These are phyloP conservation scores for Trilocha varians DNA, from an alignment of 2,888 invertebrate species.

Conservation along the genomic window DNA sequence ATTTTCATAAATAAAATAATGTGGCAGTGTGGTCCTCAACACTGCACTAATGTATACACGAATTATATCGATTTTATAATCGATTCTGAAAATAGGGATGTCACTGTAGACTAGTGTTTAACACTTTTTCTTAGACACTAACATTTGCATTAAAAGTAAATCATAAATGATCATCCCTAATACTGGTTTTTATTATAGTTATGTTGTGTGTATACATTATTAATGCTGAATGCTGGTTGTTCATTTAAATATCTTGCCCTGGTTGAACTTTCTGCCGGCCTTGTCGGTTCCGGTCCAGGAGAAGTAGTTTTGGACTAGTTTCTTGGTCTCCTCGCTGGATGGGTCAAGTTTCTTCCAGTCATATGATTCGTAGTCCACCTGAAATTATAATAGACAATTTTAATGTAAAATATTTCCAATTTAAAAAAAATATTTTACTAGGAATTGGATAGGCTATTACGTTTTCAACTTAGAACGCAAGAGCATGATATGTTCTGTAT, in stretches of 20 bases:
- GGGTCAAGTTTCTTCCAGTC: conserved; percentile 95
- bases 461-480: too few species aligned
- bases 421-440: not conserved
- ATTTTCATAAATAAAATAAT: too few species aligned
- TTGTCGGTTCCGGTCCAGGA: conserved; percentile 91
- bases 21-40: not conserved
- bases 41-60: not conserved
- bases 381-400: too few species aligned
- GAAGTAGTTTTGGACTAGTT: conserved; percentile 90
- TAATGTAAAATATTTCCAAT: too few species aligned
- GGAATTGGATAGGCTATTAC: too few species aligned
- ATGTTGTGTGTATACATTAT: conserved; percentile 10
- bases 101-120: too few species aligned
- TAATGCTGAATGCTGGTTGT: not conserved
- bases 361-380: conserved; percentile 96
- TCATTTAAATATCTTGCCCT: conserved; percentile 99
- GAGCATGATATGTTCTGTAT: too few species aligned
- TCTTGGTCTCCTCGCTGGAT: conserved; percentile 84
- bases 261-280: conserved; percentile 93
- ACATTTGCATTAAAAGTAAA: too few species aligned
- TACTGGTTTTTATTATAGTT: not conserved
- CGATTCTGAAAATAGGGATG: not conserved
- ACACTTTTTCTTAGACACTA: too few species aligned
- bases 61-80: not conserved
- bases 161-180: too few species aligned